Evolutionary conservation across 2,888 invertebrate species (phyloP).

Genomic region (Antitype chi): DNA sequence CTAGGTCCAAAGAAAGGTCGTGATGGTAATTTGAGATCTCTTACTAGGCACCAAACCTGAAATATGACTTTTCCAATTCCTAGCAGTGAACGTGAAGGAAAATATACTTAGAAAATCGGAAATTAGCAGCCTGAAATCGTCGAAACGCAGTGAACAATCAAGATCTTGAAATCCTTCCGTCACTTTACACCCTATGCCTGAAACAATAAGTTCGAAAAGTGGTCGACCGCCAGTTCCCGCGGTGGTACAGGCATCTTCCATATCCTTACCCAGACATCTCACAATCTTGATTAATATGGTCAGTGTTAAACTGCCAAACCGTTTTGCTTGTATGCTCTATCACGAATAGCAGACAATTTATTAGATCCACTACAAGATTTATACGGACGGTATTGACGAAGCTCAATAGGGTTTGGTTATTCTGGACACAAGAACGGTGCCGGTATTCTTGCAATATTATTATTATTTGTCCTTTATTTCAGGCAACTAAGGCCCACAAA

Average conservation of each 20-base stretch:
- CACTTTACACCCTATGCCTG: neutral
- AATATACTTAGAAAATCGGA: neutral
- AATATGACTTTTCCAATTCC: neutral
- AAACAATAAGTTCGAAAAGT: neutral
- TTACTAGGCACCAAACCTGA: neutral
- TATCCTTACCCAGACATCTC: neutral
- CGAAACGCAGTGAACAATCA: neutral
- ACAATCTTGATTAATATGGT: constrained; percentile 29
- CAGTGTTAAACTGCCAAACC: constrained; percentile 10
- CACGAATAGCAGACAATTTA: constrained; percentile 28
- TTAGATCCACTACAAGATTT: constrained; percentile 36
- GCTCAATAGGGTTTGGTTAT: constrained; percentile 8
- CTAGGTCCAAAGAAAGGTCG: neutral
- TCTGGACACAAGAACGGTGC: neutral
- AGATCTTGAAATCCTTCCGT: neutral
- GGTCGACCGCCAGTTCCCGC: too few relatives aligned
- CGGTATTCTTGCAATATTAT: neutral
- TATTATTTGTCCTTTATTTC: too few relatives aligned
- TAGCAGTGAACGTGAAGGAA: neutral
- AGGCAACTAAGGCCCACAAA: too few relatives aligned
- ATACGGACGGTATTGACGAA: constrained; percentile 21
- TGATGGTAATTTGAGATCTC: too few relatives aligned
- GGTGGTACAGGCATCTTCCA: neutral
- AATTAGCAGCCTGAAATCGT: neutral
- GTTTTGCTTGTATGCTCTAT: constrained; percentile 16